Base-by-base conservation (phyloP, 2,797 vertebrate genomes). In the Tympanoctomys barrerae region DNA sequence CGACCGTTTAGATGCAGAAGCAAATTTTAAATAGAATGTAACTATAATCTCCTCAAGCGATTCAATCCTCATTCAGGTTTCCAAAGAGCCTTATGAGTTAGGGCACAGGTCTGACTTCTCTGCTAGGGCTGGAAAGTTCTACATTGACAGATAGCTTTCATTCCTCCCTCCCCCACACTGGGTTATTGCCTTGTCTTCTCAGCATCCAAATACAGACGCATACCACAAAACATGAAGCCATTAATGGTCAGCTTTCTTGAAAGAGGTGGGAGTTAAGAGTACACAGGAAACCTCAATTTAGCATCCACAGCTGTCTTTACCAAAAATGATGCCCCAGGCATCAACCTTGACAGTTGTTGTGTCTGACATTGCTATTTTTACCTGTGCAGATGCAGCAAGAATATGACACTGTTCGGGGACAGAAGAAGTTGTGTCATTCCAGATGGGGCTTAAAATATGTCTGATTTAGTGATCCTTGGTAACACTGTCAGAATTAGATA, bases 251-350 rank as follows among this genome's bases (percentile, higher is more conserved):
- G 5, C 59, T 88, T 96, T 96, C 90, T 96, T 86, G 8, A 96
- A 89, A 77, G 8, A 97, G 68, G 33, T 61, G 91, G 87, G 22
- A 96, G 22, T 54, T 79, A 92, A 94, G 57, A 90, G 57, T 87
- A 73, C 36, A 64, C 52, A 84, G 91, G 78, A 94, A 96, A 80
- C 52, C 86, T 94, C 90, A 95, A 78, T 97, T 97, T 97, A 97
- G 95, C 87, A 96, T 94, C 82, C 91, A 94, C 95, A 98, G 96
- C 95, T 96, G 96, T 94, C 89, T 89, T 90, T 87, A 96, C 66
- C 49, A n/a, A 75, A 90, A 97, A 90, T 28, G 39, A 94, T 95
- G 84, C 91, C 81, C 94, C 9, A 87, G 96, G 93, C 89, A 57
- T 26, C 95, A 97, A 94, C 89, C 81, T 62, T 97, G 82, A 97